phyloP scores from a whole-genome alignment of 2,888 invertebrate genomes.

The Stictocephala bisonia region DNA sequence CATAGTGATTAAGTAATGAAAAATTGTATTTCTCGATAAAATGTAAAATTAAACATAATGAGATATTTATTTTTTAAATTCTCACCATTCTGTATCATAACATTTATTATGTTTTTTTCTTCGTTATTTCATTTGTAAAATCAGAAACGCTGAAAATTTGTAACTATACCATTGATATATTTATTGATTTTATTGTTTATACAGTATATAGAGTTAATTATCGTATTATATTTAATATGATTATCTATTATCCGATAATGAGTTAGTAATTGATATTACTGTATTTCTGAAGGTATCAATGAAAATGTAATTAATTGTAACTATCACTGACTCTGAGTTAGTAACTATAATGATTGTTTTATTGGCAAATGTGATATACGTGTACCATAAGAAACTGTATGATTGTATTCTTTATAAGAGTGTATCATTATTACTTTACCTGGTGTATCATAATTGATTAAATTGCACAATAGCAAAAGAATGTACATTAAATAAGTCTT shows the following conservation, averaged over 20 bases:
- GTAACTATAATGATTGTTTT: slow-evolving; percentile 40
- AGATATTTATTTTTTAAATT: too few species aligned
- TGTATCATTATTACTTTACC: slow-evolving; percentile 36
- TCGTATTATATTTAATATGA: too few species aligned
- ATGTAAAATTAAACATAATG: slow-evolving; percentile 5
- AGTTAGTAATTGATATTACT: slow-evolving; percentile 27
- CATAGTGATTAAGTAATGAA: slow-evolving; percentile 22
- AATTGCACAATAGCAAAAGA: slow-evolving; percentile 26
- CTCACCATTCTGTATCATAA: too few species aligned
- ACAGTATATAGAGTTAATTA: too few species aligned
- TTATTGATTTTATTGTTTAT: too few species aligned
- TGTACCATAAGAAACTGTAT: slow-evolving; percentile 36
- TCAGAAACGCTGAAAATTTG: too few species aligned
- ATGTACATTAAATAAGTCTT: slow-evolving; percentile 30
- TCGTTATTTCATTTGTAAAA: too few species aligned
- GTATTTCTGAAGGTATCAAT: slow-evolving; percentile 31
- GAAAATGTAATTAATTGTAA: slow-evolving; percentile 35
- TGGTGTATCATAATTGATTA: slow-evolving; percentile 34
- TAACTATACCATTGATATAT: too few species aligned
- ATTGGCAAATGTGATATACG: slow-evolving; percentile 39
- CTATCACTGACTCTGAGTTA: slow-evolving; percentile 30
- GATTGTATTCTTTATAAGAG: slow-evolving; percentile 21
- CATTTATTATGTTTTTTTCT: too few species aligned
- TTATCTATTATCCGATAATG: too few species aligned
- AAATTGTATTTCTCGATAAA: slow-evolving; percentile 14